A percentile compares a stretch with the other conserved stretches of the same genome.
Conservation (phyloP, 2,113 vertebrate genomes). For the Macrotus californicus region DNA sequence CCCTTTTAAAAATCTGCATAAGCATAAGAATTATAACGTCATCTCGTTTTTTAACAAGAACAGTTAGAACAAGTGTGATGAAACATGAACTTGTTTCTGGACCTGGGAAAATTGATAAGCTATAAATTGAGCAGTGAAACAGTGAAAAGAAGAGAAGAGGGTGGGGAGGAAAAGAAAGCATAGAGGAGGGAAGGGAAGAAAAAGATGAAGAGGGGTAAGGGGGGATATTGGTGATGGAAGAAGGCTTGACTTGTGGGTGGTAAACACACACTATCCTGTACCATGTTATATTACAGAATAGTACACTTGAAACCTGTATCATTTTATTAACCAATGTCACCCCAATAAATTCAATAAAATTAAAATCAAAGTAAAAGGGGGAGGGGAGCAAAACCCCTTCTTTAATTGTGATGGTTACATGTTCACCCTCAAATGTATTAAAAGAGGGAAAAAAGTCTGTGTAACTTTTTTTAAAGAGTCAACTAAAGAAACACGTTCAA, state of each 20-base stretch:
- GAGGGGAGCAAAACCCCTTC: background rate
- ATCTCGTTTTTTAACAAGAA: background rate
- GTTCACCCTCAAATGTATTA: constrained; percentile 5
- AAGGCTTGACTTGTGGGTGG: background rate
- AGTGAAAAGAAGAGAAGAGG: background rate
- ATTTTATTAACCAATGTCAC: background rate
- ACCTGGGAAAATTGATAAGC: background rate
- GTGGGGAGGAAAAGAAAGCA: background rate
- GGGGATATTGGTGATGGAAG: background rate
- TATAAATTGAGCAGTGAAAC: background rate
- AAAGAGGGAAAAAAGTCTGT: background rate
- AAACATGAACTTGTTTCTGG: background rate
- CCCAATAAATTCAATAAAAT: background rate
- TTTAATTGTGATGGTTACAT: background rate
- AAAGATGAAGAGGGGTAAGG: background rate
- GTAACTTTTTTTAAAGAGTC: constrained; percentile 8
- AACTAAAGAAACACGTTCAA: constrained; percentile 52
- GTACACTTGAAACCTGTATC: background rate
- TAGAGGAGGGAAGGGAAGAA: background rate
- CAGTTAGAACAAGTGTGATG: background rate
- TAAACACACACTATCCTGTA: background rate
- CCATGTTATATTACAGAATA: background rate
- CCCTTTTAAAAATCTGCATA: background rate
- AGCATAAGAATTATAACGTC: background rate
- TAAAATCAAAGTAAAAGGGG: background rate